Percentiles rank a stretch among this genome's conserved stretches.
Evolutionary conservation across 2,888 invertebrate genomes (phyloP).

Genomic region (Doris montereyensis): DNA sequence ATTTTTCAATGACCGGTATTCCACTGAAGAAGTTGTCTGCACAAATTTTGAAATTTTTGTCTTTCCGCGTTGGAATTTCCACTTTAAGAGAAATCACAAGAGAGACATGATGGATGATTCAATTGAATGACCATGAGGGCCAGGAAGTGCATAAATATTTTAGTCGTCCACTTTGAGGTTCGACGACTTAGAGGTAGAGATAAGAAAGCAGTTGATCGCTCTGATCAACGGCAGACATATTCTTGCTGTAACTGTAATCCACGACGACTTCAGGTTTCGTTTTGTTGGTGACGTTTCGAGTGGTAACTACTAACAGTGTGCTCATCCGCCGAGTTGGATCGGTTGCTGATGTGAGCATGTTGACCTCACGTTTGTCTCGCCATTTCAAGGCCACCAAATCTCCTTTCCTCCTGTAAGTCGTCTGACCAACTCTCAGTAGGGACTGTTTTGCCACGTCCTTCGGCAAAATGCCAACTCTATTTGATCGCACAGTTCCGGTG

Average conservation of each 20-base stretch:
- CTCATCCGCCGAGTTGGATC: background rate
- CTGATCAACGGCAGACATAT: background rate
- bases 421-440: background rate
- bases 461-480: background rate
- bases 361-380: background rate
- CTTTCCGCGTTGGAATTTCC: too few relatives aligned
- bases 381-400: background rate
- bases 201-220: background rate
- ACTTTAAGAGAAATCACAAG: too few relatives aligned
- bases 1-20: too few relatives aligned
- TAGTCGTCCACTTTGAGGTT: background rate
- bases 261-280: background rate
- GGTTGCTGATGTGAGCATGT: background rate
- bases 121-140: background rate
- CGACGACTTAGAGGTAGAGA: background rate
- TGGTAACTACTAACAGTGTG: background rate
- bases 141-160: background rate
- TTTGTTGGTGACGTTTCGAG: background rate
- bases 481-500: background rate
- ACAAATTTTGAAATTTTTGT: too few relatives aligned
- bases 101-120: too few relatives aligned
- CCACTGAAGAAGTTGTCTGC: too few relatives aligned
- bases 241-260: background rate
- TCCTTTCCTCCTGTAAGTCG: background rate
- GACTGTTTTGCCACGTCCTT: background rate